A percentile compares a stretch with the other conserved stretches of the same genome.
Evolutionary conservation across 2,888 invertebrate species (phyloP).

Genomic region (Chrysina gloriosa): DNA sequence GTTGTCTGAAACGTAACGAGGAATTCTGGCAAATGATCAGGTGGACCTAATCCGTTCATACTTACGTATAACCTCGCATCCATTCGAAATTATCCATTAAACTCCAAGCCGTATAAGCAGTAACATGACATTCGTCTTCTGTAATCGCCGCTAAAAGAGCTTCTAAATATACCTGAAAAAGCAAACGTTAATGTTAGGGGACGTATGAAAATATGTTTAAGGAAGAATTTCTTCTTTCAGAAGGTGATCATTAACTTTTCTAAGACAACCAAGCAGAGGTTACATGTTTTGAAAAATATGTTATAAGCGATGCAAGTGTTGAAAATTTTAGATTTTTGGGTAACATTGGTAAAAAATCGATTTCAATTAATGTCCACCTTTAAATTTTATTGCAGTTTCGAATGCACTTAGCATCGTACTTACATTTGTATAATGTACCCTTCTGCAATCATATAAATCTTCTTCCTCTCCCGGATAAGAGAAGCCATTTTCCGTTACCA

Average conservation of each 20-base stretch:
- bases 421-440: slow-evolving; percentile 47
- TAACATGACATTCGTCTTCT: slow-evolving; percentile 66
- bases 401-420: neutral
- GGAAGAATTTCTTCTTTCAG: too few species aligned
- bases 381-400: too few species aligned
- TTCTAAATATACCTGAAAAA: slow-evolving; percentile 60
- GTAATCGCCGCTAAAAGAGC: slow-evolving; percentile 65
- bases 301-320: too few species aligned
- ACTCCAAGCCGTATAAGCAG: slow-evolving; percentile 69
- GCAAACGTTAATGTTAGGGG: neutral
- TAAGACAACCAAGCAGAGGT: too few species aligned
- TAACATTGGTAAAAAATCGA: too few species aligned
- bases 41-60: slow-evolving; percentile 22
- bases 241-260: too few species aligned
- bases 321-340: too few species aligned
- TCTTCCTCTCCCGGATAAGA: slow-evolving; percentile 59
- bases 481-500: slow-evolving; percentile 70
- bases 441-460: slow-evolving; percentile 57
- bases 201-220: neutral
- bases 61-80: slow-evolving; percentile 68
- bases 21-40: neutral
- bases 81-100: slow-evolving; percentile 68
- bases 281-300: too few species aligned
- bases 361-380: too few species aligned
- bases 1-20: slow-evolving; percentile 38